These are phyloP conservation scores for Galbula dea DNA, from an alignment of 2,113 vertebrate species.

Conservation along the genomic window DNA sequence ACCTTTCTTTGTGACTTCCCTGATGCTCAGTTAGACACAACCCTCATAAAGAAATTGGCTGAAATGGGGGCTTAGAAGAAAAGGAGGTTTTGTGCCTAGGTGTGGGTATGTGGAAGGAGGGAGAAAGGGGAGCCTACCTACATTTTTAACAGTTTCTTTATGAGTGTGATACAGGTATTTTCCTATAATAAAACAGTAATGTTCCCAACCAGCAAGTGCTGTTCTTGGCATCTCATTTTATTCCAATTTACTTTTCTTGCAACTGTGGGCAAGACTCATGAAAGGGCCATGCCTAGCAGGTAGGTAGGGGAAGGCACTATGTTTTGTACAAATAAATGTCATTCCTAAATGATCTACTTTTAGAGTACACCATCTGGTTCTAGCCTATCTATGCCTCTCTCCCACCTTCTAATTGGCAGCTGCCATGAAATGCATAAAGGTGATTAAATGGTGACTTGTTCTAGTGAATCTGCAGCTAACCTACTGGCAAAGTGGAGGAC, in stretches of 20 bases:
- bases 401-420: slow-evolving; percentile 32
- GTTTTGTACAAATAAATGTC: slow-evolving; percentile 59
- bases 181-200: slow-evolving; percentile 53
- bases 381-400: slow-evolving; percentile 12
- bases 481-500: background rate
- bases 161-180: slow-evolving; percentile 56
- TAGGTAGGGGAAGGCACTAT: slow-evolving; percentile 27
- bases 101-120: slow-evolving; percentile 32
- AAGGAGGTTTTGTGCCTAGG: slow-evolving; percentile 4
- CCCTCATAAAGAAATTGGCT: slow-evolving; percentile 6
- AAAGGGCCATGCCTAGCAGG: slow-evolving; percentile 14
- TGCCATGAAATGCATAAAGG: background rate
- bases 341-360: slow-evolving; percentile 55
- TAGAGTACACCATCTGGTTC: slow-evolving; percentile 23
- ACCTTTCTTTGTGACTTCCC: background rate
- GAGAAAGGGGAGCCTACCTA: slow-evolving; percentile 15
- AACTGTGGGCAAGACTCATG: background rate
- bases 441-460: slow-evolving; percentile 37
- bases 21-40: background rate
- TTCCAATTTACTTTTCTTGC: slow-evolving; percentile 55
- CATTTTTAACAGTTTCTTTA: slow-evolving; percentile 37
- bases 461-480: background rate
- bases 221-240: slow-evolving; percentile 48
- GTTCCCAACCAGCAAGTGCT: slow-evolving; percentile 35
- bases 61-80: background rate